Conservation (phyloP, 53 echinoderm and acorn worm genomes). For the Echinarachnius parma region DNA sequence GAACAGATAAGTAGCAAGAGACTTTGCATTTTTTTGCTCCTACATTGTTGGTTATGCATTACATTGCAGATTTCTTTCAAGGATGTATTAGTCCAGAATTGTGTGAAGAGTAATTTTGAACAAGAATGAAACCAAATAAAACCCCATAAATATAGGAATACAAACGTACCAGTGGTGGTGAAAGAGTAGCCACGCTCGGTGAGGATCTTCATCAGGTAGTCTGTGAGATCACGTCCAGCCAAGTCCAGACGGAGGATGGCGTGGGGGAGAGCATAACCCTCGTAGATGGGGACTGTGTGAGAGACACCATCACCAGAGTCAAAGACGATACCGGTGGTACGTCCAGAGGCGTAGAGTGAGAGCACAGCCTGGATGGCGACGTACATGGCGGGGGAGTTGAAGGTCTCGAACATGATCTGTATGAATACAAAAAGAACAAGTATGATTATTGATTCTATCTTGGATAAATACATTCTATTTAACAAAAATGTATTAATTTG, state of each 20-base stretch:
- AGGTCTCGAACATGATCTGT: conserved; percentile 65
- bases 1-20: too few relatives aligned
- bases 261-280: conserved; percentile 71
- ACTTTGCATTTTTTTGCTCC: too few relatives aligned
- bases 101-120: too few relatives aligned
- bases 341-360: conserved; percentile 68
- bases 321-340: conserved; percentile 71
- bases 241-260: conserved; percentile 69
- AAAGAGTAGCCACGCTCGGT: conserved; percentile 69
- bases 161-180: conserved; percentile 69
- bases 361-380: conserved; percentile 67
- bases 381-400: conserved; percentile 61
- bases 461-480: too few relatives aligned
- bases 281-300: conserved; percentile 72
- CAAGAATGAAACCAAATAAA: too few relatives aligned
- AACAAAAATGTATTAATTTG: too few relatives aligned
- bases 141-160: too few relatives aligned
- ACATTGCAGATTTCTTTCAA: too few relatives aligned
- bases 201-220: conserved; percentile 69
- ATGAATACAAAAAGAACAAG: too few relatives aligned
- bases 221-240: conserved; percentile 55
- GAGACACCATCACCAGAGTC: conserved; percentile 76
- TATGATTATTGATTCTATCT: too few relatives aligned
- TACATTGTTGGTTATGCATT: too few relatives aligned
- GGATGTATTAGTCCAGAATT: too few relatives aligned